Evolutionary conservation across 2,888 invertebrate genomes (phyloP), one percentile per base, ranked within the genome.

Genomic region (Meliscaeva auricollis): DNA sequence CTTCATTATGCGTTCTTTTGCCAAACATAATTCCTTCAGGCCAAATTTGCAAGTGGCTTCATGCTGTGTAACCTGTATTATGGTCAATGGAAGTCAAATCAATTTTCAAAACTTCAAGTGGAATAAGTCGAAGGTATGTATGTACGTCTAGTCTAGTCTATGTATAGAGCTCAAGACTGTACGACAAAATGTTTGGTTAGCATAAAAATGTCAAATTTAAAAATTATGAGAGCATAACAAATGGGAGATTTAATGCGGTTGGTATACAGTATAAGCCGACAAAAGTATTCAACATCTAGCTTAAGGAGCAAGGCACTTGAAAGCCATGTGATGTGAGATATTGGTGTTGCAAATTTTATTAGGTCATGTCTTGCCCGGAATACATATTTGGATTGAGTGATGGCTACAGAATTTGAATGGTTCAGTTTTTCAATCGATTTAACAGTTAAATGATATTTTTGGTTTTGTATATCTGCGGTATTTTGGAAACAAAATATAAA

Each of bases 121-220:
- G n/a, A n/a, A n/a, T n/a, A n/a, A n/a, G n/a, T n/a, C n/a, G n/a
- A n/a, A 6, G 20, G 17, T 20, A 9, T 48, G 17, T 48, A n/a
- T n/a, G n/a, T n/a, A n/a, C n/a, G n/a, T n/a, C n/a, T n/a, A n/a
- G n/a, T n/a, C n/a, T n/a, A n/a, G n/a, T n/a, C n/a, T n/a, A n/a
- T n/a, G n/a, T n/a, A n/a, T n/a, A n/a, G n/a, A n/a, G n/a, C n/a
- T n/a, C n/a, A n/a, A n/a, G n/a, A n/a, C n/a, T 17, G 1, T 48
- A 13, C 41, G 41, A 41, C 3, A 41, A 6, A 20, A 22, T 22
- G 26, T 62, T 64, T 17, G 26, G 44, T 64, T 46, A 46, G 48
- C 72, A 85, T 85, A 76, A 85, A 85, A 85, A 75, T 85, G 80
- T 85, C 76, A 76, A 72, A 44, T 69, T 68, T 52, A 38, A 72